Percentiles rank a stretch among this genome's conserved stretches.
phyloP scores from a whole-genome alignment of 2,113 vertebrate species.

The Nansenia antarctica region DNA sequence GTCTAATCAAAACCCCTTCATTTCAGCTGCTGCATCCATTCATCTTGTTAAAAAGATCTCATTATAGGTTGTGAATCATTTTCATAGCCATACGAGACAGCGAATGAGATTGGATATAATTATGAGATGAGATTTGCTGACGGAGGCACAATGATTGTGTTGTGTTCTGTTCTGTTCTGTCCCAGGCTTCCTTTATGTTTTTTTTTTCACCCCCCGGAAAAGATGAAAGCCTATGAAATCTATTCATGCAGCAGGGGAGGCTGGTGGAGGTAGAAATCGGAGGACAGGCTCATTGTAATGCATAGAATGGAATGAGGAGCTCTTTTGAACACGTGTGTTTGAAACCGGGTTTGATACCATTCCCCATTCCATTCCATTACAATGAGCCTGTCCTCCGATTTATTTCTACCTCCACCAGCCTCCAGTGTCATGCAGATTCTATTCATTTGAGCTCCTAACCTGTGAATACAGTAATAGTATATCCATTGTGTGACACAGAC shows the following conservation, averaged over 20 bases:
- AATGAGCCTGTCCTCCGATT: no score
- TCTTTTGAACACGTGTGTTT: no score
- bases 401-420: no score
- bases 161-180: neutral
- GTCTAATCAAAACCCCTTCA: slow-evolving; percentile 36
- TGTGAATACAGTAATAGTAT: neutral
- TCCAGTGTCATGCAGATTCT: no score
- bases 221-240: slow-evolving; percentile 12
- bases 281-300: no score
- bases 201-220: slow-evolving; percentile 33
- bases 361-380: no score
- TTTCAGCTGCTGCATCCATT: slow-evolving; percentile 16
- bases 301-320: no score
- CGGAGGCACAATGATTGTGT: neutral
- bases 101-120: slow-evolving; percentile 7
- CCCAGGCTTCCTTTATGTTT: no score
- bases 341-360: no score
- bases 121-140: slow-evolving; percentile 2
- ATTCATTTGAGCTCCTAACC: neutral
- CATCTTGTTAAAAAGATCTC: slow-evolving; percentile 18
- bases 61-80: neutral
- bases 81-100: neutral
- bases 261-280: no score
- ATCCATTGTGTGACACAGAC: neutral
- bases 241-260: slow-evolving; percentile 34